Conservation (phyloP, 1,140 invertebrate genomes). For the Colletes gigas region DNA sequence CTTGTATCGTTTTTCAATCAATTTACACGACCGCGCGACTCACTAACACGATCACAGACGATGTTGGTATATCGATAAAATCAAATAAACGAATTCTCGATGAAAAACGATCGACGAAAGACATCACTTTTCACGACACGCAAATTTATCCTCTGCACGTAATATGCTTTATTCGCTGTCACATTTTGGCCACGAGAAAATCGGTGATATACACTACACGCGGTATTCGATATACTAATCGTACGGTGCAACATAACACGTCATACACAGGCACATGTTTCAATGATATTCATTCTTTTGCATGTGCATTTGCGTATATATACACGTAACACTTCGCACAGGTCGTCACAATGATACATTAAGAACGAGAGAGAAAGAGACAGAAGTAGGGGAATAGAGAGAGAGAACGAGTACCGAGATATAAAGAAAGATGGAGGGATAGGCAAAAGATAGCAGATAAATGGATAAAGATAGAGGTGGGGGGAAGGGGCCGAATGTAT, state of each 20-base stretch:
- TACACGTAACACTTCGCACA: constrained; percentile 32
- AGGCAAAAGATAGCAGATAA: constrained; percentile 29
- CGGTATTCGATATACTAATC: constrained; percentile 34
- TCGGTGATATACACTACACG: constrained; percentile 25
- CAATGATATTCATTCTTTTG: constrained; percentile 37
- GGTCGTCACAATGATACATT: constrained; percentile 52
- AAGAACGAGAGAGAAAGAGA: constrained; percentile 22
- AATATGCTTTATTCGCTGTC: background rate
- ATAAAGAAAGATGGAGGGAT: constrained; percentile 23
- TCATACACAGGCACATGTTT: constrained; percentile 42
- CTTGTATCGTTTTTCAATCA: background rate
- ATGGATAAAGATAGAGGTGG: constrained; percentile 20
- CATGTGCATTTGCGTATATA: constrained; percentile 9
- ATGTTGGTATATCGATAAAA: background rate
- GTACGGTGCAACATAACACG: constrained; percentile 48
- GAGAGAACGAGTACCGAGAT: background rate
- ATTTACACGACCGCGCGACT: background rate
- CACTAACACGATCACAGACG: background rate
- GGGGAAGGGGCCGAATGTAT: background rate
- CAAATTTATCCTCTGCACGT: background rate
- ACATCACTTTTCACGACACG: background rate
- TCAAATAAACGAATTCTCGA: background rate
- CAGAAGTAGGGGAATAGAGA: background rate
- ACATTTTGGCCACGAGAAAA: constrained; percentile 25
- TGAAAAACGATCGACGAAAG: background rate